phyloP scores from a whole-genome alignment of 2,888 invertebrate genomes.

The Spicauda simplicius region DNA sequence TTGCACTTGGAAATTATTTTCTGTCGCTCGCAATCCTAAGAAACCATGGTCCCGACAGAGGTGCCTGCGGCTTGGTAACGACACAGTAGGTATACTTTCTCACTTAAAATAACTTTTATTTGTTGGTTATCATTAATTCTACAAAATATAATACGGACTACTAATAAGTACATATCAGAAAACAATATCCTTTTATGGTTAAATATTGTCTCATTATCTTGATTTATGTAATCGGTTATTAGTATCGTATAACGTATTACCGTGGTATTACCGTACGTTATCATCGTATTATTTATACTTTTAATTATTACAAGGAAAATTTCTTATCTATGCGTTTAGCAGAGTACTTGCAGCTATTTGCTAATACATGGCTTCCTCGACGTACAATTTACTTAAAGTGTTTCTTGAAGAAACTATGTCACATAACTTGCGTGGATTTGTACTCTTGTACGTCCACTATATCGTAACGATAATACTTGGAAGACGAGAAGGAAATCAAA shows the following conservation, averaged over 20 bases:
- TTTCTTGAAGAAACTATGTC: conserved; percentile 14
- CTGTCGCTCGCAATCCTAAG: conserved; percentile 32
- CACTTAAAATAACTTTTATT: neutral
- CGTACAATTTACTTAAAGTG: conserved; percentile 17
- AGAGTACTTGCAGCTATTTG: neutral
- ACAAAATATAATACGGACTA: neutral
- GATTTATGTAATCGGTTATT: neutral
- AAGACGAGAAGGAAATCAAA: neutral
- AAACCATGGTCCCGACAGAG: conserved; percentile 41
- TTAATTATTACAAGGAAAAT: neutral
- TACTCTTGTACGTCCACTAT: conserved; percentile 2
- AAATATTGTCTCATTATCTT: neutral
- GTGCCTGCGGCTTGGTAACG: conserved; percentile 16
- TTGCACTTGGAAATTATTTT: conserved; percentile 45
- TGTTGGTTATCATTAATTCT: neutral
- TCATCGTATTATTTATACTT: neutral
- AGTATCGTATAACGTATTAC: too few species aligned
- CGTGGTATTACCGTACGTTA: too few species aligned
- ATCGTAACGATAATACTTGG: neutral
- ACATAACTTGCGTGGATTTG: conserved; percentile 8
- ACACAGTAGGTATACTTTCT: conserved; percentile 8
- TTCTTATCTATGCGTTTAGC: neutral
- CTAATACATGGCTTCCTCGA: conserved; percentile 19
- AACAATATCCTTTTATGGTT: too few species aligned
- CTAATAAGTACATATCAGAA: too few species aligned